phyloP scores from a whole-genome alignment of 2,888 invertebrate genomes.

The Penaeus monodon region DNA sequence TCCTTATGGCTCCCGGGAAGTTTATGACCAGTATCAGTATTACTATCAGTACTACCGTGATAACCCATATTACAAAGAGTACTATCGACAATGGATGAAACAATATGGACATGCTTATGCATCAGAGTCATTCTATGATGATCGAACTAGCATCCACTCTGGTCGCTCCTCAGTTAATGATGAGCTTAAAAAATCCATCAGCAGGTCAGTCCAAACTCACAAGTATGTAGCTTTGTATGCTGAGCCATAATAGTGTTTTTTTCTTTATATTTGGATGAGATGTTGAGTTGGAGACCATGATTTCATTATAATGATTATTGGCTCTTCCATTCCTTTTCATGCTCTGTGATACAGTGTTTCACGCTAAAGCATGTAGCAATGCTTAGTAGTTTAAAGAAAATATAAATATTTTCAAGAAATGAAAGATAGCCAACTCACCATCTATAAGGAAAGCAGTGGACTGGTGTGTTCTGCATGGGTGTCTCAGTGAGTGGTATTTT shows the following conservation, averaged over 20 bases:
- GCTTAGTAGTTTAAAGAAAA: no score
- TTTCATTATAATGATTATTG: no score
- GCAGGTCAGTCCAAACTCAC: slow-evolving; percentile 31
- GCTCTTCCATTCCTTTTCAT: not conserved
- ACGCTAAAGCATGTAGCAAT: no score
- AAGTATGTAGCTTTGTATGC: not conserved
- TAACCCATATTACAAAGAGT: slow-evolving; percentile 51
- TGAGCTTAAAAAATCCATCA: slow-evolving; percentile 61
- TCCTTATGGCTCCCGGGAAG: slow-evolving; percentile 22
- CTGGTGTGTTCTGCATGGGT: no score
- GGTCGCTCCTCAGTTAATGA: slow-evolving; percentile 86
- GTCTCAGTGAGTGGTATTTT: no score
- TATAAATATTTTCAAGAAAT: no score
- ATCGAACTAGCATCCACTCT: slow-evolving; percentile 83
- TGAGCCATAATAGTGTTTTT: not conserved
- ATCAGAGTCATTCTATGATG: slow-evolving; percentile 57
- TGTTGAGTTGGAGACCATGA: no score
- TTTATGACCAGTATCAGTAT: slow-evolving; percentile 45
- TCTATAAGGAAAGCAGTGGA: no score
- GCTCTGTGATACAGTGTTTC: not conserved
- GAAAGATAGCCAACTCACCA: no score
- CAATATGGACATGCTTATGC: slow-evolving; percentile 46
- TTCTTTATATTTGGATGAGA: not conserved
- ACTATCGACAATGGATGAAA: slow-evolving; percentile 53
- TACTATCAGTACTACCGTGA: slow-evolving; percentile 49